Conservation (phyloP, 2,113 vertebrate genomes). For the Aspidoscelis tigris region DNA sequence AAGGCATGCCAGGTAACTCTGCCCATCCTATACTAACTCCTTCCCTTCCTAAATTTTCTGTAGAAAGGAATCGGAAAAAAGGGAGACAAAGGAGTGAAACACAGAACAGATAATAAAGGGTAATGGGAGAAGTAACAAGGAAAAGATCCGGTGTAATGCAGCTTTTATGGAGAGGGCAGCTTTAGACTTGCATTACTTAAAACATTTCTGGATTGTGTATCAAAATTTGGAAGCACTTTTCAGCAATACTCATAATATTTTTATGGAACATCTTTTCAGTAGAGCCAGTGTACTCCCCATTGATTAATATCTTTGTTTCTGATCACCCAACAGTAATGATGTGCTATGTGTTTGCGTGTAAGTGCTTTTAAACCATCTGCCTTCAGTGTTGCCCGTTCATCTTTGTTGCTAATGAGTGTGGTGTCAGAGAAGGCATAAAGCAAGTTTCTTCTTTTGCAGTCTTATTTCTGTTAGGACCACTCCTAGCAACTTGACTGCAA, state of each 20-base stretch:
- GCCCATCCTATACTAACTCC: no score
- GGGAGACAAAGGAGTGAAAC: background rate
- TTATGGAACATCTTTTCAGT: no score
- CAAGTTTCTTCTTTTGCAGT: background rate
- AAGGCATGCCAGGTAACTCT: no score
- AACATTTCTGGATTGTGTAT: no score
- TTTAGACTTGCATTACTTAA: no score
- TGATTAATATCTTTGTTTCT: background rate
- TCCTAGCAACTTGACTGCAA: background rate
- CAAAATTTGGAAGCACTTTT: no score
- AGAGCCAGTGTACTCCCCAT: no score
- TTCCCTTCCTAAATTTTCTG: no score
- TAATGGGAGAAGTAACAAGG: background rate
- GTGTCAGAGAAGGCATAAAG: slow-evolving; percentile 17
- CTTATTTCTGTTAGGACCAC: background rate
- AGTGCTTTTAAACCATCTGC: background rate
- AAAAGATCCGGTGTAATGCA: background rate
- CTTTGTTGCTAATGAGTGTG: slow-evolving; percentile 11
- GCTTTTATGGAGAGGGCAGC: no score
- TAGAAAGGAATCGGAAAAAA: background rate
- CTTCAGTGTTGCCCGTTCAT: slow-evolving; percentile 30
- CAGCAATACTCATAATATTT: no score
- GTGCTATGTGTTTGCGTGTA: background rate
- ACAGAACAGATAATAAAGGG: background rate
- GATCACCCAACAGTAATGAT: background rate